Conservation (phyloP, 2,797 vertebrate genomes). For the Sebastes iracundus region DNA sequence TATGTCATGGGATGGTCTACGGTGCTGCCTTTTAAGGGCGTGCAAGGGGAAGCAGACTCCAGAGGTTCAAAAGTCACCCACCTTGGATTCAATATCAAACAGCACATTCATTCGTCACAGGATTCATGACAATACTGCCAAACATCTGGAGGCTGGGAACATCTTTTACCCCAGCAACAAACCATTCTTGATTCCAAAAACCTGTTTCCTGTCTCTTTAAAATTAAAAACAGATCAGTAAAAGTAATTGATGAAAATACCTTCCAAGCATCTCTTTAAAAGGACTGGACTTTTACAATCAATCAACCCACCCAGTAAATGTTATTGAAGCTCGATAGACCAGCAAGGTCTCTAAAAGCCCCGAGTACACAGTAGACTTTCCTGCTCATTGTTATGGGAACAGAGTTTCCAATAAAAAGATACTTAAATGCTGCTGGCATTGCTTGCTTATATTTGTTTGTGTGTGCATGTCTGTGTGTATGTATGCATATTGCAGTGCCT, state of each 20-base stretch:
- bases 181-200: constrained; percentile 9
- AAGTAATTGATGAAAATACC: not conserved
- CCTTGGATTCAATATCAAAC: constrained; percentile 25
- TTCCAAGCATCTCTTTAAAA: constrained; percentile 15
- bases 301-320: constrained; percentile 17
- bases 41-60: not conserved
- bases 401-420: constrained; percentile 54
- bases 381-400: constrained; percentile 58
- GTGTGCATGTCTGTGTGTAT: constrained; percentile 9
- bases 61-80: constrained; percentile 47
- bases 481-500: constrained; percentile 35
- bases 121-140: constrained; percentile 29
- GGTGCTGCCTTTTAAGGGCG: constrained; percentile 47
- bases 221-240: constrained; percentile 30
- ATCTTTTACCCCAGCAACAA: constrained; percentile 29
- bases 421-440: constrained; percentile 39
- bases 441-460: constrained; percentile 25
- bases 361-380: constrained; percentile 11
- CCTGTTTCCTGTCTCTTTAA: constrained; percentile 16
- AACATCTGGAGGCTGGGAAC: constrained; percentile 53
- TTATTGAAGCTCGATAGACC: not conserved
- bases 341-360: constrained; percentile 27
- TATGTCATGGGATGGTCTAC: constrained; percentile 22
- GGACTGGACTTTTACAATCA: constrained; percentile 23
- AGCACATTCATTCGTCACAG: constrained; percentile 17